Base-by-base conservation (phyloP, 2,888 invertebrate genomes). In the Ophioninae sp. region DNA sequence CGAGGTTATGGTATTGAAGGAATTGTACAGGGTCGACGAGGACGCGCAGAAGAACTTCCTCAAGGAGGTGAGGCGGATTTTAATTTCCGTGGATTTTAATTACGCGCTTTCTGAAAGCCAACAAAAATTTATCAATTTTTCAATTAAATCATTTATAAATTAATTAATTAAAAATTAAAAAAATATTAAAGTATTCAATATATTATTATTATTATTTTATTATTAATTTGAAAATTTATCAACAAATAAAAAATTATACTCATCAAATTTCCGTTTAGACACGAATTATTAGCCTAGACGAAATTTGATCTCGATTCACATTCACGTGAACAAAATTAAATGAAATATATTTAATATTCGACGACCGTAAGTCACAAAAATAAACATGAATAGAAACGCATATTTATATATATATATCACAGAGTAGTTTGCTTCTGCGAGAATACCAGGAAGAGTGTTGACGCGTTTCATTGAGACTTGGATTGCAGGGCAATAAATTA, bases 1-100 rank as follows among this genome's bases (percentile, higher is more conserved):
- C 86, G 98, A 99, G 93, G 96, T 98, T 65, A 98, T 99, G 98
- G 98, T 99, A 87, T 95, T 99, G 62, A 99, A 99, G 91, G 98
- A 99, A 91, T 94, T 99, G 79, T 97, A 98, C 93, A 94, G 98
- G 78, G 97, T 98, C 30, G 98, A 99, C 91, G 98, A 98, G 91
- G 98, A 97, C 89, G 98, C 98, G 0, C 98, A 99, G 92, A 96
- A 96, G 89, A 98, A 97, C 93, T 99, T 99, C 91, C 94, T 99
- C 56, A 98, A 98, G 93, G 99, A 99, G 95, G 97, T 95, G 87
- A 88, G 70, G 74, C 23, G n/a, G n/a, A 62, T n/a, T 13, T n/a
- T n/a, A 3, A 30, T 64, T 64, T 13, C 44, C 44, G 41, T 1
- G 41, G 44, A 21, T 62, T 30, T 62, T 30, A 2, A 17, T 1